phyloP scores from a whole-genome alignment of 2,888 invertebrate genomes.

The Plutella xylostella region DNA sequence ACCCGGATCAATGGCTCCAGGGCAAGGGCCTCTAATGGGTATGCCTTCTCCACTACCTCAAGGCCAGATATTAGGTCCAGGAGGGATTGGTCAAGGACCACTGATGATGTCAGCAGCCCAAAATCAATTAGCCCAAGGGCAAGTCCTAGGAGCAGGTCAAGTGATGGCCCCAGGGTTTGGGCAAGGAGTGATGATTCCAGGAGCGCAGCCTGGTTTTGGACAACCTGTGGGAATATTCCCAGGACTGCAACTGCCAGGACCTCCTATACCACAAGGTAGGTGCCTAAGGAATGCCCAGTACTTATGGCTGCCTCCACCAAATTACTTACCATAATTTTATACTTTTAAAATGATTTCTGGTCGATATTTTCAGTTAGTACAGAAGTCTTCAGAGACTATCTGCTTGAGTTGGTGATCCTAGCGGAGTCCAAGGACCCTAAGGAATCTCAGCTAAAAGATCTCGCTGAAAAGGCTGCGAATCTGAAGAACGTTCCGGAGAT shows the following conservation, averaged over 20 bases:
- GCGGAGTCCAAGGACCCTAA: slow-evolving; percentile 50
- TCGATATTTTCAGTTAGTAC: no score
- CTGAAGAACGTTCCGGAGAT: slow-evolving; percentile 62
- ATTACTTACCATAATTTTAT: no score
- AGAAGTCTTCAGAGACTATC: slow-evolving; percentile 63
- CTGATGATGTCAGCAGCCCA: not conserved
- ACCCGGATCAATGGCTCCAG: not conserved
- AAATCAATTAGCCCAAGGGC: not conserved
- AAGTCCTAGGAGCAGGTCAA: not conserved
- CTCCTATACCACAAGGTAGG: no score
- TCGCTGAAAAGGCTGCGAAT: slow-evolving; percentile 74
- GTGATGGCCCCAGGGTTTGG: not conserved
- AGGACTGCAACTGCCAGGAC: not conserved
- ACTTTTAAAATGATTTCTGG: no score
- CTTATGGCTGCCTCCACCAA: no score
- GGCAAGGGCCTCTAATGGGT: not conserved
- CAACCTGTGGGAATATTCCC: not conserved
- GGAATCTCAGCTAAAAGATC: slow-evolving; percentile 58
- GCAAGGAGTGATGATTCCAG: not conserved
- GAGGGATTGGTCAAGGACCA: no score
- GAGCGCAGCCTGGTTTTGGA: not conserved
- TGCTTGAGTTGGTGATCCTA: slow-evolving; percentile 73
- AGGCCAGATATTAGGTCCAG: not conserved
- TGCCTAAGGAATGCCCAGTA: no score
- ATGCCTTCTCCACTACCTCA: not conserved